phyloP scores from a whole-genome alignment of 2,113 vertebrate species.

The Neotoma lepida region DNA sequence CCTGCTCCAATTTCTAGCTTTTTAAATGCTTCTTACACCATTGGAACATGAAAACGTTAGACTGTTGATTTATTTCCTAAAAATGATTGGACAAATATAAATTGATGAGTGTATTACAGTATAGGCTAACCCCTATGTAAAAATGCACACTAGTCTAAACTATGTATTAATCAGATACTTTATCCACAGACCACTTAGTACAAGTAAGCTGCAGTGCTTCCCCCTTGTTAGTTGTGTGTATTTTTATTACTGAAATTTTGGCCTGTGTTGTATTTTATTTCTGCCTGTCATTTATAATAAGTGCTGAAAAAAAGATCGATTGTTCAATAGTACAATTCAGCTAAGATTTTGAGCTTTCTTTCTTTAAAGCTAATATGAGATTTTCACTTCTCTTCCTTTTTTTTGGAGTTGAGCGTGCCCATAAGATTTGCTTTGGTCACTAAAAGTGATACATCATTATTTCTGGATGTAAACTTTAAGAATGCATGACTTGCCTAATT shows the following conservation, averaged over 20 bases:
- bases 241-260: conserved; percentile 13
- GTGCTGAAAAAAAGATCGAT: neutral
- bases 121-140: neutral
- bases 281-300: conserved; percentile 27
- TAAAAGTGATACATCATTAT: neutral
- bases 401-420: neutral
- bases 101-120: neutral
- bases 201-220: neutral
- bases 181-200: neutral
- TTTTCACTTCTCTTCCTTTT: neutral
- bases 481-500: neutral
- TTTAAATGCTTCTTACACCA: neutral
- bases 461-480: neutral
- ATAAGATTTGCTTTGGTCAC: conserved; percentile 49
- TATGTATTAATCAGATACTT: conserved; percentile 40
- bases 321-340: conserved; percentile 4
- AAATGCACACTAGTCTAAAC: neutral
- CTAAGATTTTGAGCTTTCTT: conserved; percentile 42
- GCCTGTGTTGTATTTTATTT: conserved; percentile 31
- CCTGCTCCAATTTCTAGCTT: neutral
- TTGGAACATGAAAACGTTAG: neutral
- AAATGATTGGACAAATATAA: neutral
- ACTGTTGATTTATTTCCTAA: conserved; percentile 38
- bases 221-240: neutral
- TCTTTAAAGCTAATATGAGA: neutral